A percentile compares a stretch with the other conserved stretches of the same genome.
Conservation (phyloP, 1,140 invertebrate species). For the Nixonia krombeini region DNA sequence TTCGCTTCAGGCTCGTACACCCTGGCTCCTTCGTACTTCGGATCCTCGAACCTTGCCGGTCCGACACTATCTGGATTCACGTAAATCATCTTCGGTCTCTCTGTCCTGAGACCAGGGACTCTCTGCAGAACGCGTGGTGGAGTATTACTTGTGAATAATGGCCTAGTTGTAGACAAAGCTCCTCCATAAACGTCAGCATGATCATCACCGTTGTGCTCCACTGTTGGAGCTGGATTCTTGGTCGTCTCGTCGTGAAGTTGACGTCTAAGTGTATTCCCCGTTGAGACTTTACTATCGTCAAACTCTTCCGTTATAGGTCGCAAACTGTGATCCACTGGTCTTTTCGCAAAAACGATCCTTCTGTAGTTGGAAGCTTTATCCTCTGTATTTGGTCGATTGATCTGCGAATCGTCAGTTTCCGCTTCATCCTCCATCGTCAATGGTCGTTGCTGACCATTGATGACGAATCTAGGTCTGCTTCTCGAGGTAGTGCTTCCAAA, state of each 20-base stretch:
- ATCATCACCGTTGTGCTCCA: slow-evolving; percentile 72
- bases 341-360: slow-evolving; percentile 66
- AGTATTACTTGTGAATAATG: slow-evolving; percentile 77
- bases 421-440: slow-evolving; percentile 56
- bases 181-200: slow-evolving; percentile 78
- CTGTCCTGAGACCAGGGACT: slow-evolving; percentile 46
- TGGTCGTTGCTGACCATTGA: slow-evolving; percentile 64
- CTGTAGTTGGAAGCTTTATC: slow-evolving; percentile 57
- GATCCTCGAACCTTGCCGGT: slow-evolving; percentile 63
- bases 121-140: slow-evolving; percentile 64
- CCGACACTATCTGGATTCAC: slow-evolving; percentile 69
- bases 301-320: slow-evolving; percentile 63
- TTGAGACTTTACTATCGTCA: slow-evolving; percentile 59
- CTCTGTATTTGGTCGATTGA: slow-evolving; percentile 58
- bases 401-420: slow-evolving; percentile 61
- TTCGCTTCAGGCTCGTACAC: slow-evolving; percentile 52
- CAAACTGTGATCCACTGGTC: slow-evolving; percentile 63
- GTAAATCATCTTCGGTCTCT: slow-evolving; percentile 60
- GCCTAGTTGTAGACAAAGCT: slow-evolving; percentile 75
- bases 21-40: slow-evolving; percentile 50
- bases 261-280: slow-evolving; percentile 72
- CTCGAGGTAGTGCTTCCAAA: slow-evolving; percentile 55
- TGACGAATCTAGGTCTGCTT: slow-evolving; percentile 59
- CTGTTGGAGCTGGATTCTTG: slow-evolving; percentile 53
- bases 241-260: slow-evolving; percentile 72